A percentile compares a stretch with the other conserved stretches of the same genome.
phyloP scores from a whole-genome alignment of 2,113 vertebrate genomes.

The Nothocercus julius region DNA sequence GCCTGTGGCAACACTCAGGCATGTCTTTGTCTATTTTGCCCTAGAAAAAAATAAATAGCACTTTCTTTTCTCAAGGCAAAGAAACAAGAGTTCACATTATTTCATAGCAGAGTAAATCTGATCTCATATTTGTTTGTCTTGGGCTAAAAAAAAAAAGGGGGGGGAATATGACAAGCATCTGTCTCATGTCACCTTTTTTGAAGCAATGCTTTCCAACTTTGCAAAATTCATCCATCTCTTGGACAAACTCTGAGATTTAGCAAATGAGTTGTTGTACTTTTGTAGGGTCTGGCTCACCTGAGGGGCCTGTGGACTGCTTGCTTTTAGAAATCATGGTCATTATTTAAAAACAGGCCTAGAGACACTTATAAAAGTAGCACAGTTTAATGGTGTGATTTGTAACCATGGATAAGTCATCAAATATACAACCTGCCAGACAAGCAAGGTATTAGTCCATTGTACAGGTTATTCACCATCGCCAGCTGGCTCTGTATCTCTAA shows the following conservation, averaged over 20 bases:
- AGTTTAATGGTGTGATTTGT: background rate
- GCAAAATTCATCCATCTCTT: conserved; percentile 22
- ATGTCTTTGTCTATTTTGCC: conserved; percentile 24
- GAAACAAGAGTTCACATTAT: background rate
- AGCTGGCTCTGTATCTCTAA: background rate
- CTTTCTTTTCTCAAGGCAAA: background rate
- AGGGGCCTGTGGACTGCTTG: background rate
- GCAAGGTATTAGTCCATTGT: background rate
- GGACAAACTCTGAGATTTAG: background rate
- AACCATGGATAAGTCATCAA: conserved; percentile 8
- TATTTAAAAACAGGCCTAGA: background rate
- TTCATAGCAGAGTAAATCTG: conserved; percentile 7
- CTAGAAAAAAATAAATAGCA: background rate
- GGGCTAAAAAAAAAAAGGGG: background rate
- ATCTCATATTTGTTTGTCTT: background rate
- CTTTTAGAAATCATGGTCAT: background rate
- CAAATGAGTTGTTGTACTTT: background rate
- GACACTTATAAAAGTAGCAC: background rate
- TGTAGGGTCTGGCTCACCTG: background rate
- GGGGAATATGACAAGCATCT: background rate
- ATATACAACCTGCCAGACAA: background rate
- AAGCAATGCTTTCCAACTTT: conserved; percentile 1
- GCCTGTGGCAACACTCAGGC: conserved; percentile 2
- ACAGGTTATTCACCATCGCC: background rate
- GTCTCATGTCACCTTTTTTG: conserved; percentile 14